Evolutionary conservation across 2,113 vertebrate species (phyloP), one percentile per base, ranked within the genome.

Genomic region (Lampris megalopsis): DNA sequence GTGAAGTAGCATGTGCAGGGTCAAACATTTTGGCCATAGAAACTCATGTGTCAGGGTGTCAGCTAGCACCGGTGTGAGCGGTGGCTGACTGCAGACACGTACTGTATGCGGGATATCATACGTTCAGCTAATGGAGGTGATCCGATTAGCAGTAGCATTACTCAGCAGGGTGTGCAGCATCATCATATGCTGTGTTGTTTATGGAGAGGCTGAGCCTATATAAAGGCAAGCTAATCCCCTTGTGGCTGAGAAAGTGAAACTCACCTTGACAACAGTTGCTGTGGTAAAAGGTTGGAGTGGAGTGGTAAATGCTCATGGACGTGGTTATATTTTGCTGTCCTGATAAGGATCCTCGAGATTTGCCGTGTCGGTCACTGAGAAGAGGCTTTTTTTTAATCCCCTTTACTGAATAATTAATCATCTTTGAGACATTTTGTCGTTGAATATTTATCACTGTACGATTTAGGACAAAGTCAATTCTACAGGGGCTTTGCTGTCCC

Each of bases 201-300:
- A 80, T 74, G 50, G 24, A 57, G 71, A 63, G 75, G 60, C 75
- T 41, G 67, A 47, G 67, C 53, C 79, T 74, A 56, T 73, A 71
- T 81, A 79, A 77, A 86, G 80, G 73, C 45, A 38, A 72, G 78
- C 68, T 86, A 88, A 91, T 91, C 70, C 87, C 73, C 85, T 36
- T 9, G 83, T 84, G 88, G 75, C 76, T 45, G 63, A 75, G 84
- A 88, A 90, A 86, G 81, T 80, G 84, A 90, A 81, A 79, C 83
- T 89, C 88, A 82, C 88, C 88, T 90, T 89, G 89, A 77, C 87
- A 40, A 82, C 87, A 38, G 89, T 88, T 68, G 68, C 89, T 82
- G 82, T 72, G 75, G 75, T 71, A 56, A 67, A 76, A 63, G 63
- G 43, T 56, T 70, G 68, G 38, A 70, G 47, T 79, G 37, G 48